Conservation (phyloP, 2,797 vertebrate species). For the Lacerta viridis region DNA sequence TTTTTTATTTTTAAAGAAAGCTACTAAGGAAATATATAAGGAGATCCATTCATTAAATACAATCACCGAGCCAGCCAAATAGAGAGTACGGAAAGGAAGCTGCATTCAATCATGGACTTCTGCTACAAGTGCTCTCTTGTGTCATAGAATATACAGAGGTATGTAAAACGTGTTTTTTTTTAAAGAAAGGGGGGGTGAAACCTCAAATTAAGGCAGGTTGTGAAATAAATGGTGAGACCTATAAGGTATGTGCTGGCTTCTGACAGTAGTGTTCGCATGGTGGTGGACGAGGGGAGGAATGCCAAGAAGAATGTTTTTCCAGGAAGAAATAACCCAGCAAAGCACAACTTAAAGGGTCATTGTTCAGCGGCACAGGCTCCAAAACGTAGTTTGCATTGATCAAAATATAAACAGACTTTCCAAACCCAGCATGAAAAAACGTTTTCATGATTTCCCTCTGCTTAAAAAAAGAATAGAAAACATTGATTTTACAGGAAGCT, state of each 20-base stretch:
- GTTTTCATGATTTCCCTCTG: background rate
- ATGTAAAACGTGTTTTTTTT: slow-evolving; percentile 60
- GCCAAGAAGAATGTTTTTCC: slow-evolving; percentile 60
- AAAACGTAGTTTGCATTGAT: slow-evolving; percentile 47
- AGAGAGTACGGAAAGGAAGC: slow-evolving; percentile 62
- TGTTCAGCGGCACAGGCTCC: slow-evolving; percentile 47
- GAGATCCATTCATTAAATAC: slow-evolving; percentile 70
- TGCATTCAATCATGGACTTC: slow-evolving; percentile 57
- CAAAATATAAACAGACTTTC: slow-evolving; percentile 31
- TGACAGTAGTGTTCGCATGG: slow-evolving; percentile 65
- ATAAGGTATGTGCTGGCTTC: slow-evolving; percentile 63
- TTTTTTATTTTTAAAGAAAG: background rate
- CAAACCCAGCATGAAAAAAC: slow-evolving; percentile 34
- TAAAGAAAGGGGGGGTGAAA: slow-evolving; percentile 36
- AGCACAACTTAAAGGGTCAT: slow-evolving; percentile 67
- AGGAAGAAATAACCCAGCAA: slow-evolving; percentile 55
- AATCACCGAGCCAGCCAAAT: slow-evolving; percentile 64
- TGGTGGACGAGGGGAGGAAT: slow-evolving; percentile 43
- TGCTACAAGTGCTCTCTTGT: slow-evolving; percentile 75
- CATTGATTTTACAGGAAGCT: background rate
- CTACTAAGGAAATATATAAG: slow-evolving; percentile 65
- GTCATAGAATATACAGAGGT: slow-evolving; percentile 73
- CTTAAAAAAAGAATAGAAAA: background rate
- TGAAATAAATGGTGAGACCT: slow-evolving; percentile 75
- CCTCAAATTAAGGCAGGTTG: slow-evolving; percentile 73